phyloP scores from a whole-genome alignment of 1,140 invertebrate genomes.

The Penaeus vannamei region DNA sequence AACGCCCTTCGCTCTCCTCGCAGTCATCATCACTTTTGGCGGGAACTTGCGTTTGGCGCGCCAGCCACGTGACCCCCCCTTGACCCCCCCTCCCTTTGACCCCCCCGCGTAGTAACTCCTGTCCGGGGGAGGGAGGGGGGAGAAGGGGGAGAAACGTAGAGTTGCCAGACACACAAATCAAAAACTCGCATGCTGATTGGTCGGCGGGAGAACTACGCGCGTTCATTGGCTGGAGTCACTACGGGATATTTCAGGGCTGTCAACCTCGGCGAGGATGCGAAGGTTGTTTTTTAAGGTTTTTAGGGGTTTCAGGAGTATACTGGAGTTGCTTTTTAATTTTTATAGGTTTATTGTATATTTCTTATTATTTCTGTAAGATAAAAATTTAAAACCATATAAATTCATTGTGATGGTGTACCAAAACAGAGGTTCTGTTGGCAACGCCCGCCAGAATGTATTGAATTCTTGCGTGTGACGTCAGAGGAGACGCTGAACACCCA shows the following conservation, averaged over 20 bases:
- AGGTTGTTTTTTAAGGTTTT: constrained; percentile 14
- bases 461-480: constrained; percentile 59
- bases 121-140: no score
- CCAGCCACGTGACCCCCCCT: constrained; percentile 54
- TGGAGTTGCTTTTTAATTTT: not conserved
- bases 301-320: not conserved
- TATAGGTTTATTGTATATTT: not conserved
- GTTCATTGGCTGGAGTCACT: constrained; percentile 52
- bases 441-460: constrained; percentile 52
- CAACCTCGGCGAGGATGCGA: not conserved
- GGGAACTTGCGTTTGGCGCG: constrained; percentile 57
- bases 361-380: not conserved
- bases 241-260: constrained; percentile 36
- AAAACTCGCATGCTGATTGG: constrained; percentile 36
- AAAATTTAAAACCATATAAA: not conserved
- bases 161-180: constrained; percentile 53
- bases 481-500: constrained; percentile 33
- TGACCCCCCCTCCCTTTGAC: not conserved
- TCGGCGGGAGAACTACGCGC: constrained; percentile 31
- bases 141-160: constrained; percentile 6
- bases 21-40: constrained; percentile 46
- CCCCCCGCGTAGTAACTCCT: constrained; percentile 43
- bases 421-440: constrained; percentile 48
- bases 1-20: constrained; percentile 43
- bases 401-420: not conserved